Conservation (phyloP, 2,113 vertebrate genomes). For the Cynoglossus semilaevis region DNA sequence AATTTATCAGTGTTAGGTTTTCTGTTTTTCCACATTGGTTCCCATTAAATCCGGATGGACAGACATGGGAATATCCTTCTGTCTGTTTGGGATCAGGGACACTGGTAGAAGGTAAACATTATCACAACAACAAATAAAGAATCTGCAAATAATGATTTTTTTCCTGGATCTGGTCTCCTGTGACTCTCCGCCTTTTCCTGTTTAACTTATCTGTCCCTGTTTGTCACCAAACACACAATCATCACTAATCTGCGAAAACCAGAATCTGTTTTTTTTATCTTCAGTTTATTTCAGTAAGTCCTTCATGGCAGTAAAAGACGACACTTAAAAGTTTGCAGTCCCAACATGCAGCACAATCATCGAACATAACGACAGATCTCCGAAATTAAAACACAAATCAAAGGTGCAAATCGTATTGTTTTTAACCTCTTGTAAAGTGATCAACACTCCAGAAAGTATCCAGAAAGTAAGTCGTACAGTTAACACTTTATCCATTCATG, state of each 20-base stretch:
- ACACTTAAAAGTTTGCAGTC: conserved; percentile 93
- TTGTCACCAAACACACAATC: conserved; percentile 24
- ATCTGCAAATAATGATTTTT: conserved; percentile 32
- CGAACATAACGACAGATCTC: conserved; percentile 74
- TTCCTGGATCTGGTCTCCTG: conserved; percentile 8
- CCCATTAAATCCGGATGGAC: not conserved
- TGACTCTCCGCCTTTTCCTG: conserved; percentile 61
- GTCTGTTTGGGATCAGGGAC: conserved; percentile 10
- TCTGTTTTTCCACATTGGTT: not conserved
- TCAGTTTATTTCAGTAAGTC: conserved; percentile 80
- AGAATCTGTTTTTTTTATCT: conserved; percentile 9
- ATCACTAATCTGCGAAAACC: conserved; percentile 9
- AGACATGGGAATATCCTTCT: not conserved
- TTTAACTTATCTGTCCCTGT: conserved; percentile 57
- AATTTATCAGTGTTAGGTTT: no score
- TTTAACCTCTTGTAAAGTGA: conserved; percentile 77
- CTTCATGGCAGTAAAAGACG: conserved; percentile 89
- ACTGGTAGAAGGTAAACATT: conserved; percentile 1
- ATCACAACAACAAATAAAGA: conserved; percentile 23
- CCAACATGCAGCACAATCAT: conserved; percentile 97
- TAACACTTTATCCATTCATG: conserved; percentile 89
- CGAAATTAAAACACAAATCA: conserved; percentile 74
- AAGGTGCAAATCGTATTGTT: conserved; percentile 82
- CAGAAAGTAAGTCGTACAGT: conserved; percentile 79
- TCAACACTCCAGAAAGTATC: conserved; percentile 81